Base-by-base conservation (phyloP, 2,888 invertebrate species). In the Drosophila prostipennis region DNA sequence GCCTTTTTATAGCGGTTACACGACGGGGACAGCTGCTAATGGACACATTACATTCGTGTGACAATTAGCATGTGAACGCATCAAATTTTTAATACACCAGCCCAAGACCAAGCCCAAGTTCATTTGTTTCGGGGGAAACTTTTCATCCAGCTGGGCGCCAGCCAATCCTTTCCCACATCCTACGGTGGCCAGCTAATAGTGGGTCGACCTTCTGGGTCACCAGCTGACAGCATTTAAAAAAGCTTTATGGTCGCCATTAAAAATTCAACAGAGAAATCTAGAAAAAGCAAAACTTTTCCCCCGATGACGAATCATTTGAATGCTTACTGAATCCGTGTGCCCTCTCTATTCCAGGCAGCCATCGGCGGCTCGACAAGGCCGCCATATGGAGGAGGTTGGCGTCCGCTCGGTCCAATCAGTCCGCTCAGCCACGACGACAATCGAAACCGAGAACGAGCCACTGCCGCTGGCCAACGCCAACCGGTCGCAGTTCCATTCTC, bases 381-480 rank as follows among this genome's bases (percentile, higher is more conserved):
- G 86, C 77, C 86, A 82, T 87, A 82, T 82, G 81, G 81, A 77
- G 81, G 88, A 65, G 78, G 69, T 73, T 55, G 77, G 67, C 74
- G 75, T 68, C 64, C 68, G 59, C 52, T 49, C 46, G 46, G 46
- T 46, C 46, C 46, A 16, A 32, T 46, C 54, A 63, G 59, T 32
- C 56, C 37, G 45, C 51, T 57, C 51, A 70, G 57, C 54, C 46
- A 58, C 51, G 56, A 40, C 64, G 59, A 58, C 71, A 37, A 23
- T 54, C 53, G 54, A 39, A 7, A 29, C 29, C 29, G 26, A 26
- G 26, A 26, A 5, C 26, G 26, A 26, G 26, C 26, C 26, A 26
- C 26, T 26, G 40, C 65, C 29, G 40, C 29, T 32, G 51, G 54
- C 65, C 57, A 48, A 29, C 37, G 46, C 61, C 51, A 45, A 23